phyloP scores from a whole-genome alignment of 2,888 invertebrate species.

The Callinectes sapidus region DNA sequence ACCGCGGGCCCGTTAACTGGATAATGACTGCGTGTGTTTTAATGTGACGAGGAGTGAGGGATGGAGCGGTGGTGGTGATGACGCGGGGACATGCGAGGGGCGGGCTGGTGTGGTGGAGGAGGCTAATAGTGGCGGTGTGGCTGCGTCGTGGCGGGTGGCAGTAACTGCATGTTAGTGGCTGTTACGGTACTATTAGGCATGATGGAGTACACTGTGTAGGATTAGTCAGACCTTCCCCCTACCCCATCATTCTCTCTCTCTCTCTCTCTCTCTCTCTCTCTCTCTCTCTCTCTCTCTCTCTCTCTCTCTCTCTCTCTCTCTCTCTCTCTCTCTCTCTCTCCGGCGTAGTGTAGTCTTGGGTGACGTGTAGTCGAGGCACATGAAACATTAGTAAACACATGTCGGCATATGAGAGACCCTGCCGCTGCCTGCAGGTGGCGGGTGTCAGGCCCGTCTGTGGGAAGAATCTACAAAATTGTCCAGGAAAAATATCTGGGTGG shows the following conservation, averaged over 20 bases:
- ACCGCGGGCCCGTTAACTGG: constrained; percentile 5
- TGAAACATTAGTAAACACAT: constrained; percentile 15
- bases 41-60: constrained; percentile 24
- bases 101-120: not conserved
- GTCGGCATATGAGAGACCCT: not conserved
- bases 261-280: constrained; percentile 25
- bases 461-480: not conserved
- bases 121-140: constrained; percentile 15
- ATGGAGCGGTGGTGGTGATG: constrained; percentile 20
- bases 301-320: constrained; percentile 25
- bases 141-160: not conserved
- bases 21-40: constrained; percentile 28
- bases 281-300: constrained; percentile 22
- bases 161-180: constrained; percentile 19
- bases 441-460: constrained; percentile 27
- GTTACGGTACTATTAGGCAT: constrained; percentile 22
- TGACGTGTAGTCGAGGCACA: not conserved
- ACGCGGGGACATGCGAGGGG: constrained; percentile 15
- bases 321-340: not conserved
- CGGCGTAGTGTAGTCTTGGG: not conserved
- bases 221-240: not conserved
- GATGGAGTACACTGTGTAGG: constrained; percentile 5
- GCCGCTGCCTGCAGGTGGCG: constrained; percentile 9
- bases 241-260: constrained; percentile 10
- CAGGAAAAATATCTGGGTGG: not conserved